Evolutionary conservation across 1,140 invertebrate genomes (phyloP), one percentile per base, ranked within the genome.

Genomic region (Macrostomum lignano): DNA sequence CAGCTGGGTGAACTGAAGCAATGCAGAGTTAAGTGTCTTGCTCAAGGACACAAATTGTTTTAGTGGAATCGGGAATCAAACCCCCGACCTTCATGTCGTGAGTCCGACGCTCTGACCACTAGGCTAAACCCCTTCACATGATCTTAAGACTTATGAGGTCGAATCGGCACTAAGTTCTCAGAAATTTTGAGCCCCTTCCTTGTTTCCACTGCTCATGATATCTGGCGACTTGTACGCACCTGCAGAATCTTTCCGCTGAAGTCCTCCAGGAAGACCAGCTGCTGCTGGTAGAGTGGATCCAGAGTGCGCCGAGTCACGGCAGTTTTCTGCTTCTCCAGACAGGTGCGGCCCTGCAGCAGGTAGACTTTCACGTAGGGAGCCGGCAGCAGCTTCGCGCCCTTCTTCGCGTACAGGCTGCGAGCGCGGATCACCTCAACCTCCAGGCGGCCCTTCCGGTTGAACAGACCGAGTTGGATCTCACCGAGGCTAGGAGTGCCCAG

Each of bases 351-450:
- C 35, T 64, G 58, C 35, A 94, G 79, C 34, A 98, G 60, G 57
- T 98, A 96, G 10, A 96, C 79, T 65, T 98, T 98, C 0, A 96
- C 84, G 58, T 93, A 98, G 10, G 86, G 78, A 42, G 82, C 86
- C 71, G 49, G 11, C 63, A 61, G 39, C 41, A 38, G 48, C 35
- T 41, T 40, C 4, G 26, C 15, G 2, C 20, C 19, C 17, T 13
- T 36, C 20, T 30, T 71, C 15, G 72, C 66, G 55, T 81, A 74
- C 26, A 93, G 64, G 29, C 77, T 77, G 46, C 76, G 67, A 1
- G 79, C 84, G 43, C 79, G 63, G 34, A 88, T 75, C 17, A 93
- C 77, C 56, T 91, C 81, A 22, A 91, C 74, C 61, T 88, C 79
- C 20, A 93, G 65, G 46, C 73, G 73, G 43, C 76, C 73, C 52